phyloP scores from a whole-genome alignment of 2,888 invertebrate genomes.

The Tillus elongatus region DNA sequence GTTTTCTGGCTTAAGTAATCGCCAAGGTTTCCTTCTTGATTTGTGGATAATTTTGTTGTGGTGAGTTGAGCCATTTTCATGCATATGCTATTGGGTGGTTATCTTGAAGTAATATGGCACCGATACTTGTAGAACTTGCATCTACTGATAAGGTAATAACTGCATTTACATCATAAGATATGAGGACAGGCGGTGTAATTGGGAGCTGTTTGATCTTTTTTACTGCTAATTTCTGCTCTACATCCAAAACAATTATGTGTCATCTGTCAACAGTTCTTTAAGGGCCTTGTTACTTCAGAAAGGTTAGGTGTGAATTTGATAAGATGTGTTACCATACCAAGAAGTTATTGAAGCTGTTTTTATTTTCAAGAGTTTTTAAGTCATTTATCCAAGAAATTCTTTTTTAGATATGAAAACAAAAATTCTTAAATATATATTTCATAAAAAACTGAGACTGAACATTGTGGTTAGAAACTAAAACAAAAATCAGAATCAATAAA shows the following conservation, averaged over 20 bases:
- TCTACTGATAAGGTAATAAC: not conserved
- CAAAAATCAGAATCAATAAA: too few relatives aligned
- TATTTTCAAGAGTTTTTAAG: conserved; percentile 15
- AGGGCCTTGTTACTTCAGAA: too few relatives aligned
- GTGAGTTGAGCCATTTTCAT: too few relatives aligned
- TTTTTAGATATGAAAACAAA: too few relatives aligned
- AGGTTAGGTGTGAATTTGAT: conserved; percentile 12
- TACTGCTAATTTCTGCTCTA: conserved; percentile 11
- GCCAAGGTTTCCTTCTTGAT: too few relatives aligned
- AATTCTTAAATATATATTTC: too few relatives aligned
- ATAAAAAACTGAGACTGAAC: too few relatives aligned
- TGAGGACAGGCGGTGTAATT: conserved; percentile 1
- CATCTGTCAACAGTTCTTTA: not conserved
- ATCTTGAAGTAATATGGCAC: conserved; percentile 5
- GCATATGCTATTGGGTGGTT: too few relatives aligned
- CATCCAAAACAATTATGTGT: not conserved
- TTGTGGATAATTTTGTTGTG: too few relatives aligned
- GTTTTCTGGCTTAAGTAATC: conserved; percentile 5
- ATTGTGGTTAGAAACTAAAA: too few relatives aligned
- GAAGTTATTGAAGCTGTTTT: conserved; percentile 17
- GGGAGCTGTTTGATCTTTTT: conserved; percentile 5
- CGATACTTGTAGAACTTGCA: not conserved
- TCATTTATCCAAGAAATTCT: conserved; percentile 16
- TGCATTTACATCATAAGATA: not conserved
- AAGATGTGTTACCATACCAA: conserved; percentile 18